Evolutionary conservation across 1,140 invertebrate species (phyloP).

Genomic region (Diachasmimorpha longicaudata): DNA sequence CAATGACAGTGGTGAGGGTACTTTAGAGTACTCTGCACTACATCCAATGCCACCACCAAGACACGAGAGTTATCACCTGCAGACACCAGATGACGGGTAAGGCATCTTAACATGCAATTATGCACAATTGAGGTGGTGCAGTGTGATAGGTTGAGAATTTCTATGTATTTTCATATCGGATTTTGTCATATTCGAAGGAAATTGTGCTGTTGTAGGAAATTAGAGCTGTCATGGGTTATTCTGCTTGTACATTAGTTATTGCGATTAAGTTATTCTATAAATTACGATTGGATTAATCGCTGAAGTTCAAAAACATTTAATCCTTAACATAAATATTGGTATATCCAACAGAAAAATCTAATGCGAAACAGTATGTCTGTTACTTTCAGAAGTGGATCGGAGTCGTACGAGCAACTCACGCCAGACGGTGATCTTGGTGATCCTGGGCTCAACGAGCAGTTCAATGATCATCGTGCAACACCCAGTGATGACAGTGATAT

Average conservation of each 20-base stretch:
- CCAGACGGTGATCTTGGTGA: conserved; percentile 64
- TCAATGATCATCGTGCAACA: conserved; percentile 55
- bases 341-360: conserved; percentile 50
- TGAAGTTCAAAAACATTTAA: no score
- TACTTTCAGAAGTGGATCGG: conserved; percentile 74
- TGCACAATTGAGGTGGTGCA: no score
- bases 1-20: conserved; percentile 74
- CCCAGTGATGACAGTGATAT: conserved; percentile 76
- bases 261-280: no score
- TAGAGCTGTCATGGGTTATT: no score
- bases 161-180: no score
- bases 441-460: conserved; percentile 61
- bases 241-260: no score
- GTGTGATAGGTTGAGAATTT: no score
- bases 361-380: conserved; percentile 63
- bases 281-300: no score
- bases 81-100: conserved; percentile 70
- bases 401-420: conserved; percentile 83
- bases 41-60: conserved; percentile 72
- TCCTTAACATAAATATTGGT: neutral
- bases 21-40: conserved; percentile 70
- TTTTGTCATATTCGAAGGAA: no score
- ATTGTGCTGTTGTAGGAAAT: no score
- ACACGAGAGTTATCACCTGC: conserved; percentile 75
- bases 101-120: conserved; percentile 39